phyloP scores from a whole-genome alignment of 2,888 invertebrate species.

The Caenorhabditis sp. region DNA sequence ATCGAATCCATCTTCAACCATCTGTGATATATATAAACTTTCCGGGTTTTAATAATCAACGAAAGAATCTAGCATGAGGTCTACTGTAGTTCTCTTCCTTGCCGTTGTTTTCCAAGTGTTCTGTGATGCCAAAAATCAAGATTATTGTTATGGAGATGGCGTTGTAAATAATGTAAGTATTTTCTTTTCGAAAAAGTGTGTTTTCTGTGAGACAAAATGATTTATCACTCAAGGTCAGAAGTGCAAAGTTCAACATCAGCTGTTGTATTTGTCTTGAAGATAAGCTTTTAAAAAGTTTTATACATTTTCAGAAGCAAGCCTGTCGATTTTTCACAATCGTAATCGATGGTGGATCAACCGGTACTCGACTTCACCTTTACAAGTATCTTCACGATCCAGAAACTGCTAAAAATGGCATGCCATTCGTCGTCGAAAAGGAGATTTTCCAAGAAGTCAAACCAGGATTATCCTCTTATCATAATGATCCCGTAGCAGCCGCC shows the following conservation, averaged over 20 bases:
- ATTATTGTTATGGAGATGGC: conserved; percentile 41
- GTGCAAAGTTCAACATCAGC: neutral
- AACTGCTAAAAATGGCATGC: conserved; percentile 65
- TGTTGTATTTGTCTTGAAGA: neutral
- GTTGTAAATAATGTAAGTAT: conserved; percentile 33
- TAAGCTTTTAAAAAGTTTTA: neutral
- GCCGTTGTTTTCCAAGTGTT: conserved; percentile 8
- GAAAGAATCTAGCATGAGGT: no score
- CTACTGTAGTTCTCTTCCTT: conserved; percentile 2
- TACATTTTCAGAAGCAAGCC: conserved; percentile 35
- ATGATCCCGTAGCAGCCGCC: conserved; percentile 81
- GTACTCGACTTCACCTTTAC: conserved; percentile 69
- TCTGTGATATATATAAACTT: no score
- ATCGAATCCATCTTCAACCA: no score
- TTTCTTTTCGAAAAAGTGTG: neutral
- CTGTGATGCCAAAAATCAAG: conserved; percentile 19
- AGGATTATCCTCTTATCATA: conserved; percentile 86
- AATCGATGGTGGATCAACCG: conserved; percentile 71
- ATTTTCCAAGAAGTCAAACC: conserved; percentile 84
- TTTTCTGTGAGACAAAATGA: neutral
- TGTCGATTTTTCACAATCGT: conserved; percentile 69
- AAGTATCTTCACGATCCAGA: conserved; percentile 52
- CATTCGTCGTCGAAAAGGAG: conserved; percentile 83
- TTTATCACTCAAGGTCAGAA: neutral
- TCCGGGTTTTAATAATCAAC: no score